phyloP scores from a whole-genome alignment of 2,888 invertebrate genomes.

The Carcina quercana region DNA sequence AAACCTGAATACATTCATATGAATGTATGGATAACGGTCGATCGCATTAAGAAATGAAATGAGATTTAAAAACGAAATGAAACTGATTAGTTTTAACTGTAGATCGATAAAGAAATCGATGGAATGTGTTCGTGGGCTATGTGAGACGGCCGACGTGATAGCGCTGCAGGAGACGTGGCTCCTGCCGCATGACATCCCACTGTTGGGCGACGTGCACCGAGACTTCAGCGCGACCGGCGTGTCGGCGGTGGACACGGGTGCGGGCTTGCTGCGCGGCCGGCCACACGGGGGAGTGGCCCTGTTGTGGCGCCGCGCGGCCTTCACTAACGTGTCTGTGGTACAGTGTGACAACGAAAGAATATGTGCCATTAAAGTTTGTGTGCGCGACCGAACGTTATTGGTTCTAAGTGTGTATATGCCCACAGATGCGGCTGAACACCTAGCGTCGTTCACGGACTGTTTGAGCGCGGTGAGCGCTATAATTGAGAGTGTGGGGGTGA shows the following conservation, averaged over 20 bases:
- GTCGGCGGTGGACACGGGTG: conserved; percentile 10
- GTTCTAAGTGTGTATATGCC: conserved; percentile 5
- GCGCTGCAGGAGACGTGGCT: conserved; percentile 22
- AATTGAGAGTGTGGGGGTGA: no score
- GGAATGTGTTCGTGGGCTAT: conserved; percentile 15
- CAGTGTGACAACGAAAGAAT: conserved; percentile 1
- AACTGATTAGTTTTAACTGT: conserved; percentile 20
- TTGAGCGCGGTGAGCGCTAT: no score
- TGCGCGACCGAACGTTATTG: not conserved
- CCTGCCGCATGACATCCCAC: conserved; percentile 17
- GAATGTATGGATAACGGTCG: not conserved
- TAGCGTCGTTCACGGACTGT: conserved; percentile 4
- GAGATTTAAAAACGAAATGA: not conserved
- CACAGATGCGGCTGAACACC: not conserved
- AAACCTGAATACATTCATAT: not conserved
- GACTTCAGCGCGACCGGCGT: conserved; percentile 3
- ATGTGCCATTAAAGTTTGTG: not conserved
- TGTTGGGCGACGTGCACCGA: not conserved
- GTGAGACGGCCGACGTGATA: conserved; percentile 12
- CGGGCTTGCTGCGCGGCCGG: conserved; percentile 8
- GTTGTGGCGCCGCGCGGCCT: conserved; percentile 7
- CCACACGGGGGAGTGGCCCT: conserved; percentile 13
- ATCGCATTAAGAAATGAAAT: not conserved
- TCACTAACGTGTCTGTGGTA: not conserved
- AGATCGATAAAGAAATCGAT: conserved; percentile 17